Conservation (phyloP, 2,113 vertebrate genomes). For the Micromys minutus region DNA sequence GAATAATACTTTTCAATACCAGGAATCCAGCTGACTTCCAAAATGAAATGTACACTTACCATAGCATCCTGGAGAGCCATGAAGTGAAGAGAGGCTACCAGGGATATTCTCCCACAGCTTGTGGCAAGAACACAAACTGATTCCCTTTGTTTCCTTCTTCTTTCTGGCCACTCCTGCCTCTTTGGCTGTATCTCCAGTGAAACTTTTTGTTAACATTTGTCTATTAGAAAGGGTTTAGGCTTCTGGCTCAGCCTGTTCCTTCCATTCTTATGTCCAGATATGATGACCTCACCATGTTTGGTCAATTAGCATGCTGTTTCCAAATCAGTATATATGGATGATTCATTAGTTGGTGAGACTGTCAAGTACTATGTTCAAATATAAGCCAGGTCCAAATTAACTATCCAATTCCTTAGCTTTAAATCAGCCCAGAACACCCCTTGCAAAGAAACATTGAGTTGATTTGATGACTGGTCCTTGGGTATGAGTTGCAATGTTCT, state of each 20-base stretch:
- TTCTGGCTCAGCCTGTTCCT: neutral
- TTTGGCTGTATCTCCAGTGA: slow-evolving; percentile 28
- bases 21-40: neutral
- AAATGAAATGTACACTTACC: neutral
- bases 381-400: neutral
- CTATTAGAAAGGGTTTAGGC: neutral
- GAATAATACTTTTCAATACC: neutral
- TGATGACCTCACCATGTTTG: slow-evolving; percentile 16
- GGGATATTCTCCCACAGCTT: neutral
- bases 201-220: neutral
- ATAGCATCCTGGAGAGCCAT: neutral
- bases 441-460: slow-evolving; percentile 16
- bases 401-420: neutral
- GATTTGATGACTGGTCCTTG: neutral
- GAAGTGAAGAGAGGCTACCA: neutral
- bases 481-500: neutral
- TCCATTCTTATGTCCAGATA: neutral
- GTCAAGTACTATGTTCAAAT: neutral
- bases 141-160: neutral
- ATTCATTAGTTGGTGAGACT: neutral
- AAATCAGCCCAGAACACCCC: neutral
- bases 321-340: neutral
- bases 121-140: neutral
- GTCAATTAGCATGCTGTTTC: slow-evolving; percentile 38
- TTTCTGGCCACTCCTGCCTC: neutral